A percentile compares a stretch with the other conserved stretches of the same genome.
phyloP scores from a whole-genome alignment of 2,888 invertebrate genomes.

The Tetragonisca angustula region DNA sequence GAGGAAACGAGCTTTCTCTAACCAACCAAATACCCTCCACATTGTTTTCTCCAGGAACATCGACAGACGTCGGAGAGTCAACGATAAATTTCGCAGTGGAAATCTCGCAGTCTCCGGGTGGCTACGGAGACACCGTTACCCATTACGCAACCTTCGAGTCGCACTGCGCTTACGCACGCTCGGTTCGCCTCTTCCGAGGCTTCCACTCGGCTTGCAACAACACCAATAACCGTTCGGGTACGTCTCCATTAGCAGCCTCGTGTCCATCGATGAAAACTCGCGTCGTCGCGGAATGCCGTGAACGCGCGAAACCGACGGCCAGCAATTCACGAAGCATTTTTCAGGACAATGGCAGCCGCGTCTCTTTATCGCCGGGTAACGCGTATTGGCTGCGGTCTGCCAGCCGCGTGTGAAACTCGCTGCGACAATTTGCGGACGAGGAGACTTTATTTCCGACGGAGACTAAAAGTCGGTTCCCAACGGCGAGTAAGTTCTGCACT shows the following conservation, averaged over 20 bases:
- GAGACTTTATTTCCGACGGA: constrained; percentile 39
- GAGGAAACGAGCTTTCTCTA: constrained; percentile 5
- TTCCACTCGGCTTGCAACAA: constrained; percentile 39
- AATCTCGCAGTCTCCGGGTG: constrained; percentile 40
- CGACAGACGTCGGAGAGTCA: constrained; percentile 44
- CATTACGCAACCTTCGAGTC: constrained; percentile 38
- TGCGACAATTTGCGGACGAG: constrained; percentile 38
- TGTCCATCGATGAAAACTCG: constrained; percentile 47
- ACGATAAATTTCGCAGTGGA: constrained; percentile 60
- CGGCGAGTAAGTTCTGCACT: constrained; percentile 48
- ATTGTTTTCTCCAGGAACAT: constrained; percentile 29
- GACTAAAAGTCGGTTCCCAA: constrained; percentile 8
- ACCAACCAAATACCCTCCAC: constrained; percentile 7
- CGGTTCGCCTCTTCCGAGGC: constrained; percentile 30
- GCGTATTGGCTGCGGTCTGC: constrained; percentile 29
- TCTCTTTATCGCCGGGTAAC: constrained; percentile 36
- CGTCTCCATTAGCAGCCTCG: constrained; percentile 60
- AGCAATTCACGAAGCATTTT: constrained; percentile 54
- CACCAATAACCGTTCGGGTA: constrained; percentile 52
- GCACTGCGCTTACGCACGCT: constrained; percentile 29
- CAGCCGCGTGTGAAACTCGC: constrained; percentile 37
- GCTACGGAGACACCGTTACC: constrained; percentile 18
- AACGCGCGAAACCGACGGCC: constrained; percentile 49
- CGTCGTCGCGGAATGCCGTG: constrained; percentile 43
- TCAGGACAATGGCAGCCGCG: constrained; percentile 34